Conservation (phyloP, 2,888 invertebrate species). For the Meghimatium bilineatum region DNA sequence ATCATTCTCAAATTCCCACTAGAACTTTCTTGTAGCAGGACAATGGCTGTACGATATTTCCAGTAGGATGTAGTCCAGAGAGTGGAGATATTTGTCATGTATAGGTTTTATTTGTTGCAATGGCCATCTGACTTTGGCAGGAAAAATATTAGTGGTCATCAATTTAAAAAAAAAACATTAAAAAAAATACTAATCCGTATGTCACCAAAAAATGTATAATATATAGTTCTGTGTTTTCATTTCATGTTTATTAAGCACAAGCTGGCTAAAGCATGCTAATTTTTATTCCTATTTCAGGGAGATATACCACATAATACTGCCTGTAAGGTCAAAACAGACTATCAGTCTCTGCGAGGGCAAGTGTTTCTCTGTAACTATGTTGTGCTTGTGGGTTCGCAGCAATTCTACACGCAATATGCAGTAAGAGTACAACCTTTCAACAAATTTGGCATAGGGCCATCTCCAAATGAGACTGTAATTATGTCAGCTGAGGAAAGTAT, state of each 20-base stretch:
- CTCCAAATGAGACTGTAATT: constrained; percentile 83
- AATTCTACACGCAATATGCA: constrained; percentile 75
- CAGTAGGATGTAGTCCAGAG: no score
- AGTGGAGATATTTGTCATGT: no score
- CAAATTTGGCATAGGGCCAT: constrained; percentile 86
- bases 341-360: constrained; percentile 12
- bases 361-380: constrained; percentile 51
- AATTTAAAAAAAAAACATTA: no score
- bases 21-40: no score
- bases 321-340: constrained; percentile 38
- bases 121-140: no score
- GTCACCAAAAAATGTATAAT: no score
- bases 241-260: background rate
- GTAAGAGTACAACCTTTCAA: constrained; percentile 74
- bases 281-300: constrained; percentile 22
- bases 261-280: background rate
- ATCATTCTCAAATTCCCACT: no score
- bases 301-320: constrained; percentile 33
- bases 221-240: background rate
- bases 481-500: constrained; percentile 76
- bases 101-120: no score
- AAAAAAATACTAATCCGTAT: no score
- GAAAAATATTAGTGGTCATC: no score
- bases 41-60: no score
- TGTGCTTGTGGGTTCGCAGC: constrained; percentile 67